These are phyloP conservation scores for Drosophila obscura DNA, from an alignment of 1,140 invertebrate species.

Conservation along the genomic window DNA sequence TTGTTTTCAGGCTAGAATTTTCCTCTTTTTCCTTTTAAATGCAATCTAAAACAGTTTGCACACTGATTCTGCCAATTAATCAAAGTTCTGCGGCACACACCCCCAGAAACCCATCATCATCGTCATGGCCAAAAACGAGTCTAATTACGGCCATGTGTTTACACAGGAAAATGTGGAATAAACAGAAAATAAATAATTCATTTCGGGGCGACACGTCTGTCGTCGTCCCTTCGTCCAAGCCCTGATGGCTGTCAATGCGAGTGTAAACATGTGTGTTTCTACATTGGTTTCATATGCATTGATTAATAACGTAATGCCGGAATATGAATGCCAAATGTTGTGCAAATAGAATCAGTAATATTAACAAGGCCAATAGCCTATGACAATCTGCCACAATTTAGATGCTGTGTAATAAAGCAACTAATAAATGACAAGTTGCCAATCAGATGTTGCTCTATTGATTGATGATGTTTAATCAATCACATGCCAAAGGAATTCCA, in stretches of 20 bases:
- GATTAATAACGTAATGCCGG: conserved; percentile 49
- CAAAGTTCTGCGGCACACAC: not conserved
- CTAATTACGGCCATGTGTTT: conserved; percentile 58
- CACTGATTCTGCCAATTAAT: not conserved
- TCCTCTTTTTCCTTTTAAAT: too few species aligned
- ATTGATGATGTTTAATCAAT: conserved; percentile 64
- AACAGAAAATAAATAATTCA: conserved; percentile 70
- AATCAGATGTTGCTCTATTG: conserved; percentile 27
- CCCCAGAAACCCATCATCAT: conserved; percentile 14
- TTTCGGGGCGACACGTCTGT: conserved; percentile 18
- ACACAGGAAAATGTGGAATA: conserved; percentile 30
- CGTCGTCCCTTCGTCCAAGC: conserved; percentile 11
- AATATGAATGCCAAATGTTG: conserved; percentile 39
- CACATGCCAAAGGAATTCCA: conserved; percentile 27
- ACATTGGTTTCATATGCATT: conserved; percentile 51
- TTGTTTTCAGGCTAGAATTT: too few species aligned
- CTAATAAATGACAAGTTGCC: conserved; percentile 50
- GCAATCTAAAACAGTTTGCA: too few species aligned
- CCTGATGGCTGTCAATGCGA: conserved; percentile 19
- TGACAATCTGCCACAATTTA: conserved; percentile 1
- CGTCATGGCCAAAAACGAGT: conserved; percentile 17
- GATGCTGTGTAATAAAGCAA: conserved; percentile 24
- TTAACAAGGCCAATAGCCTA: conserved; percentile 15
- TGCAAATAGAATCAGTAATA: conserved; percentile 49
- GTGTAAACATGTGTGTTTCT: conserved; percentile 50